phyloP scores from a whole-genome alignment of 64 coral and sea anemone genomes.

The Hydrozoanthus tunicans region DNA sequence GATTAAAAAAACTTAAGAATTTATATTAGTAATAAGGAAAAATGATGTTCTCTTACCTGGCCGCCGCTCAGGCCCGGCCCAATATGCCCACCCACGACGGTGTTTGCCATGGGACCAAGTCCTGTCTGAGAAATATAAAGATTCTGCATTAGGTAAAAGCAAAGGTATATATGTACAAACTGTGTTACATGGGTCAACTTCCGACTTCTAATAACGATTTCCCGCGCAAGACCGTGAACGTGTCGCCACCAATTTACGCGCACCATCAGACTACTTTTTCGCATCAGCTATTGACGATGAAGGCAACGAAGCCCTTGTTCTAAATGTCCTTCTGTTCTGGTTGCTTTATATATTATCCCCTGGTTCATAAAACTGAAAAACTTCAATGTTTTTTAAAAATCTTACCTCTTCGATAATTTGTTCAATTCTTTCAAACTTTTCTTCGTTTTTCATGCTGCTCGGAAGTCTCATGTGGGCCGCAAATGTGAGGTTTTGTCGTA shows the following conservation, averaged over 20 bases:
- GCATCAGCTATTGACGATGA: no score
- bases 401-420: slow-evolving; percentile 80
- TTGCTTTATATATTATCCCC: no score
- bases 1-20: background rate
- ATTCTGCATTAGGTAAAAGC: background rate
- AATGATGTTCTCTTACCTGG: slow-evolving; percentile 39
- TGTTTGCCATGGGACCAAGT: slow-evolving; percentile 59
- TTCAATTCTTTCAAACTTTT: slow-evolving; percentile 81
- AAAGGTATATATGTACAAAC: background rate
- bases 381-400: background rate
- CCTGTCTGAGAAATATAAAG: slow-evolving; percentile 49
- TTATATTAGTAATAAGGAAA: background rate
- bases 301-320: no score
- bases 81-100: slow-evolving; percentile 59
- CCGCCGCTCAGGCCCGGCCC: slow-evolving; percentile 76
- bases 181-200: no score
- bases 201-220: no score
- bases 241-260: no score
- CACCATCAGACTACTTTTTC: no score
- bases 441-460: slow-evolving; percentile 23
- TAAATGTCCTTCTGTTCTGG: no score
- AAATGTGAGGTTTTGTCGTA: slow-evolving; percentile 70
- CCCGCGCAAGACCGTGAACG: no score
- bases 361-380: background rate
- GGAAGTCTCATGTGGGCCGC: slow-evolving; percentile 77